Conservation (phyloP, 2,888 invertebrate genomes). For the Hylaea fasciaria region DNA sequence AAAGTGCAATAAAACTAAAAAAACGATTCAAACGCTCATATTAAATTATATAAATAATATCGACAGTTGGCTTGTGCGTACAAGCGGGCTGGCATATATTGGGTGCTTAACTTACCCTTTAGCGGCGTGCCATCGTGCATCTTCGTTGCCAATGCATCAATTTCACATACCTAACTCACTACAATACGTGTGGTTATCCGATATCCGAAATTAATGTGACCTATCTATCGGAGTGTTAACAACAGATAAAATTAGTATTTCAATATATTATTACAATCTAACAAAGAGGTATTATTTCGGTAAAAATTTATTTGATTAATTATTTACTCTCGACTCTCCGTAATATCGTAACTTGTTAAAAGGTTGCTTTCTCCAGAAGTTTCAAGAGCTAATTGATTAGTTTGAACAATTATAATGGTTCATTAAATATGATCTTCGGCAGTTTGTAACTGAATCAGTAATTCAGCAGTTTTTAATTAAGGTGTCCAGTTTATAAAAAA, state of each 20-base stretch:
- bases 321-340: too few relatives aligned
- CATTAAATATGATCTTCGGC: conserved; percentile 2
- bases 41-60: too few relatives aligned
- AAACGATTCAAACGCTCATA: too few relatives aligned
- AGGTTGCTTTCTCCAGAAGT: background rate
- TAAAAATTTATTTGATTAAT: too few relatives aligned
- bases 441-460: too few relatives aligned
- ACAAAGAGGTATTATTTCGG: background rate
- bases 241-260: conserved; percentile 7
- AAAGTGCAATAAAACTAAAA: too few relatives aligned
- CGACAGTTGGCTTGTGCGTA: too few relatives aligned
- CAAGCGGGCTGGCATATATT: too few relatives aligned
- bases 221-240: conserved; percentile 16
- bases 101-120: too few relatives aligned
- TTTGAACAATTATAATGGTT: conserved; percentile 4
- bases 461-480: too few relatives aligned
- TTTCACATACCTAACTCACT: conserved; percentile 1
- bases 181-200: background rate
- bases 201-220: conserved; percentile 14
- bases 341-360: background rate
- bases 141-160: conserved; percentile 5
- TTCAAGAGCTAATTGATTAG: conserved; percentile 3
- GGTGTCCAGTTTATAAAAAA: too few relatives aligned
- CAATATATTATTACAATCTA: background rate
- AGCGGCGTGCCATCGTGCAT: conserved; percentile 7